Base-by-base conservation (phyloP, 2,113 vertebrate genomes). In the Oreocharis arfaki region DNA sequence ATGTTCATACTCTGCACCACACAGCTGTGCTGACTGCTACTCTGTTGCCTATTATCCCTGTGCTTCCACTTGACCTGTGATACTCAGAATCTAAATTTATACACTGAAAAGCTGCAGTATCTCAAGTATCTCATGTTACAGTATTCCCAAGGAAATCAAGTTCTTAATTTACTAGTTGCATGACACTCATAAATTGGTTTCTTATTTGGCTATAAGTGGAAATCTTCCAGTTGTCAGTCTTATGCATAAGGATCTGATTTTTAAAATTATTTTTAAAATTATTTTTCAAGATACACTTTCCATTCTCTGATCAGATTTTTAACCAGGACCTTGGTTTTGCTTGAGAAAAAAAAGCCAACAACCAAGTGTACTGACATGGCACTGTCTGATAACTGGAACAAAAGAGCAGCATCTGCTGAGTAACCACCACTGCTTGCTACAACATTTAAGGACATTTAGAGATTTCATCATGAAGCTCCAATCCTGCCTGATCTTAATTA, bases 261-360 rank as follows among this genome's bases (percentile, higher is more conserved):
- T 20, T 11, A 33, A 13, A 33, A 49, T 68, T 27, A 15, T 60
- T n/a, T 20, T 1, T 0, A 2, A 18, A n/a, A 52, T 41, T 61
- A 7, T 63, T 41, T 20, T 49, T 15, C 26, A 70, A 42, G 17
- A 70, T 13, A 65, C 7, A 30, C 7, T 60, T 84, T 41, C 37
- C 19, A 56, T 56, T 76, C 63, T 76, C 33, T 80, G 33, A 47
- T 84, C 27, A 52, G 13, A 18, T 42, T 90, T 80, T 90, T 71
- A 76, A 76, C 33, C 16, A 70, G 22, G 41, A 46, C 32, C 33
- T 88, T 42, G 13, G 13, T 24, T 81, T 84, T 47, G 5, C 13
- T 52, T 73, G 30, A 41, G 19, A 2, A 4, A 67, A 63, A 41
- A 27, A 41, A 16, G 0, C 6, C 6, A 53, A 6, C 11, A 63